These are phyloP conservation scores for Dermatemys mawii DNA, from an alignment of 2,113 vertebrate genomes.

Conservation along the genomic window DNA sequence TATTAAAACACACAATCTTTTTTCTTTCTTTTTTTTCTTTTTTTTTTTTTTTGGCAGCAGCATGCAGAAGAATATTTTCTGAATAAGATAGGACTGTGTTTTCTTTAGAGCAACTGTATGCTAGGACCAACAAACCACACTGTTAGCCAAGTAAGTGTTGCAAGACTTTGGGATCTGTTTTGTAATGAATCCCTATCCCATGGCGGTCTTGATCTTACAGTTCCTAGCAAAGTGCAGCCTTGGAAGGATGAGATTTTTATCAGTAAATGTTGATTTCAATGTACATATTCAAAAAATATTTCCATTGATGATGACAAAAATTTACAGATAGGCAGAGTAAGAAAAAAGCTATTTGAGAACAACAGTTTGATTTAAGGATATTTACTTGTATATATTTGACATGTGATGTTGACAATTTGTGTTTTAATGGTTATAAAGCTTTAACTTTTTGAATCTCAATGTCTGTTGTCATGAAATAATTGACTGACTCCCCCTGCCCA, in stretches of 20 bases:
- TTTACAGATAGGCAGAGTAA: too few relatives aligned
- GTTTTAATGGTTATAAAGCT: too few relatives aligned
- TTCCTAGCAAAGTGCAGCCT: neutral
- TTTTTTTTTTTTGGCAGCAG: too few relatives aligned
- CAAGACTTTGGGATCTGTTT: neutral
- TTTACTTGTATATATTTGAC: too few relatives aligned
- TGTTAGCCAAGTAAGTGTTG: neutral
- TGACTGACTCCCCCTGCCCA: too few relatives aligned
- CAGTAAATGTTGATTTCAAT: neutral
- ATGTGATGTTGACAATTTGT: too few relatives aligned
- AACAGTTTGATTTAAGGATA: too few relatives aligned
- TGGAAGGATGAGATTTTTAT: neutral
- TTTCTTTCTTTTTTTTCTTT: neutral
- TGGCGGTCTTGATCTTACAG: constrained; percentile 19
- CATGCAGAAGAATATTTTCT: neutral
- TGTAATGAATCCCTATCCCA: neutral
- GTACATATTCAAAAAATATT: too few relatives aligned
- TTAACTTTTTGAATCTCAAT: too few relatives aligned
- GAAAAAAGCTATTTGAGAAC: too few relatives aligned
- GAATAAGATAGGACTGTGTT: neutral
- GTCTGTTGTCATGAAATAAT: too few relatives aligned
- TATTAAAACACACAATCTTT: neutral
- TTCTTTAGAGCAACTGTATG: neutral
- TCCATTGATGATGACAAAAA: too few relatives aligned
- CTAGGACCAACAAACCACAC: neutral